Conservation (phyloP, 2,797 vertebrate genomes). For the Neosilurus hyrtlii region DNA sequence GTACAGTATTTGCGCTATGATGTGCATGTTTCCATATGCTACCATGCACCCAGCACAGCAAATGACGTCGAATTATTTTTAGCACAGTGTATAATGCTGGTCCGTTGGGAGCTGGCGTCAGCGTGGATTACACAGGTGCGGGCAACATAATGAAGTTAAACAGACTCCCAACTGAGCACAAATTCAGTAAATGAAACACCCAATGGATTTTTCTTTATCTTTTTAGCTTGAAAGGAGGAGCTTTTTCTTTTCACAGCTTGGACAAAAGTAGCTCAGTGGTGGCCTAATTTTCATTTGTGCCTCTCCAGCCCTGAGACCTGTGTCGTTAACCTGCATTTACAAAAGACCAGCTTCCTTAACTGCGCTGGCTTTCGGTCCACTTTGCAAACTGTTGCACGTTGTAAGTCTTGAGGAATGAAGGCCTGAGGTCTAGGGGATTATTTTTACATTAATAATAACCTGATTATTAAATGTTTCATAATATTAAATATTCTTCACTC, state of each 20-base stretch:
- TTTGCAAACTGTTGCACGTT: constrained; percentile 20
- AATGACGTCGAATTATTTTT: background rate
- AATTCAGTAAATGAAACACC: constrained; percentile 38
- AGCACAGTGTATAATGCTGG: background rate
- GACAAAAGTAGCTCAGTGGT: constrained; percentile 34
- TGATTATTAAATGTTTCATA: background rate
- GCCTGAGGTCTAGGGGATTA: background rate
- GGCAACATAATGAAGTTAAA: constrained; percentile 40
- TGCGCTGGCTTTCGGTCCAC: constrained; percentile 11
- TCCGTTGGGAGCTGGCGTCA: constrained; percentile 9
- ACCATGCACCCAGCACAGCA: background rate
- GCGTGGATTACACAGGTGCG: constrained; percentile 30
- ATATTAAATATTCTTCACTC: background rate
- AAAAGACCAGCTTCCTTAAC: constrained; percentile 27
- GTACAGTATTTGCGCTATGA: background rate
- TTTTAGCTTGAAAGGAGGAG: constrained; percentile 23
- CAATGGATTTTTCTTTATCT: constrained; percentile 26
- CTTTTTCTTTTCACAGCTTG: constrained; percentile 10
- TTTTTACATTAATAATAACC: background rate
- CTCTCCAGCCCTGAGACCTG: constrained; percentile 26
- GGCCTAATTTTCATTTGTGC: constrained; percentile 39
- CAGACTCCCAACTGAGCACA: constrained; percentile 5
- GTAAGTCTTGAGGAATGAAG: background rate
- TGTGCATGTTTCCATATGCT: background rate
- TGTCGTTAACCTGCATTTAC: constrained; percentile 43